Evolutionary conservation across 2,797 vertebrate species (phyloP), one percentile per base, ranked within the genome.

Genomic region (Megalops cyprinoides): DNA sequence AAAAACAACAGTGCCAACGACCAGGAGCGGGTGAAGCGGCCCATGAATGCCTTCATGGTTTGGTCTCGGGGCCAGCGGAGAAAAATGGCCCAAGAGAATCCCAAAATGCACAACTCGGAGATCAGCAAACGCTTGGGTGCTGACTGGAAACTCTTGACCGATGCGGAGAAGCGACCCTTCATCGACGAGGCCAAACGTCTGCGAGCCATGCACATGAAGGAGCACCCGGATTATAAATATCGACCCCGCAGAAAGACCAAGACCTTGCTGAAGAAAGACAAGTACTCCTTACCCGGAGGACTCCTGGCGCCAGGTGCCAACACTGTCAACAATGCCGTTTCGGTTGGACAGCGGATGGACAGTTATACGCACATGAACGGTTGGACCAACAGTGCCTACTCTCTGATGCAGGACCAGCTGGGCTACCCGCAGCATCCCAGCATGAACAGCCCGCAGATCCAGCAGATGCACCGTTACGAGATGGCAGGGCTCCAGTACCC

Each of bases 191-290:
- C 98, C 89, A 99, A 99, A 91, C 92, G 98, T 3, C 94, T 99
- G 80, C 94, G 98, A 79, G 98, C 98, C 0, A 96, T 99, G 91
- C 98, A 99, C 94, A 99, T 99, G 98, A 99, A 99, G 94, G 98
- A 99, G 88, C 97, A 99, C 82, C 98, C 98, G 96, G 98, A 99
- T 96, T 99, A 99, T 91, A 99, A 99, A 95, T 99, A 99, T 94
- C 96, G 98, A 92, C 98, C 98, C 85, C 95, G 98, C 85, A 95
- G 98, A 90, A 99, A 99, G 96, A 99, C 98, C 94, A 99, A 99
- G 95, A 99, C 98, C 79, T 92, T 99, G 88, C 95, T 99, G 81
- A 99, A 99, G 92, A 99, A 99, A 94, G 98, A 99, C 95, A 99
- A 99, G 91, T 99, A 99, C 84, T 97, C 98, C 0, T 88, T 99